Conservation (phyloP, 2,888 invertebrate genomes). For the Clusia tigrina region DNA sequence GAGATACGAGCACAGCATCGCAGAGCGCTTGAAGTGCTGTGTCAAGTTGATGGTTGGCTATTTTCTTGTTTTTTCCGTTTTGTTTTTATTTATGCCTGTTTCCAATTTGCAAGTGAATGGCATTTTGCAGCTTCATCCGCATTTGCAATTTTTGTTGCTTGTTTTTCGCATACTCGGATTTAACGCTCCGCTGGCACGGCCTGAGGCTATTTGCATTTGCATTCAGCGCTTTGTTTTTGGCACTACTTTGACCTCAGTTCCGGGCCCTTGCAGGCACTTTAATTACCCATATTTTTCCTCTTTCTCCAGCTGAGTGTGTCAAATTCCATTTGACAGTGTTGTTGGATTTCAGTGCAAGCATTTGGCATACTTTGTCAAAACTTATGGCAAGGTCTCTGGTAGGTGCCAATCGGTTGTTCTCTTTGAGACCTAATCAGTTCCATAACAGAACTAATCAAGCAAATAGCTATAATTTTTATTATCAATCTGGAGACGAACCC, state of each 20-base stretch:
- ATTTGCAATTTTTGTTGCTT: neutral
- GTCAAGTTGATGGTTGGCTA: constrained; percentile 12
- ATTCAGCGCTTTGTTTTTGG: neutral
- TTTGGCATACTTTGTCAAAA: too few relatives aligned
- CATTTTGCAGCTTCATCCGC: neutral
- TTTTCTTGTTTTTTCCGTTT: neutral
- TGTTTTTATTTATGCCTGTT: neutral
- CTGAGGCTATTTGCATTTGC: neutral
- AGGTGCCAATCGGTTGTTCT: too few relatives aligned
- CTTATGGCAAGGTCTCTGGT: too few relatives aligned
- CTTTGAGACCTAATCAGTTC: too few relatives aligned
- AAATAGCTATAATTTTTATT: too few relatives aligned
- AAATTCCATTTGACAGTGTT: neutral
- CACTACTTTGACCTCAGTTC: constrained; percentile 1
- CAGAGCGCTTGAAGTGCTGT: neutral
- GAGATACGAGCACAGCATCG: neutral
- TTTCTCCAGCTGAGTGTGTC: neutral
- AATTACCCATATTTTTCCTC: neutral
- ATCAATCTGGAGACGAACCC: too few relatives aligned
- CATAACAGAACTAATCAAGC: too few relatives aligned
- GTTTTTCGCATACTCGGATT: constrained; percentile 7
- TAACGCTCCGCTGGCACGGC: constrained; percentile 7
- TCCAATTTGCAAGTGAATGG: constrained; percentile 4
- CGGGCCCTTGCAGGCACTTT: neutral
- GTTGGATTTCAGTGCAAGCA: too few relatives aligned